phyloP scores from a whole-genome alignment of 1,140 invertebrate genomes.

The Drosophila santomea region DNA sequence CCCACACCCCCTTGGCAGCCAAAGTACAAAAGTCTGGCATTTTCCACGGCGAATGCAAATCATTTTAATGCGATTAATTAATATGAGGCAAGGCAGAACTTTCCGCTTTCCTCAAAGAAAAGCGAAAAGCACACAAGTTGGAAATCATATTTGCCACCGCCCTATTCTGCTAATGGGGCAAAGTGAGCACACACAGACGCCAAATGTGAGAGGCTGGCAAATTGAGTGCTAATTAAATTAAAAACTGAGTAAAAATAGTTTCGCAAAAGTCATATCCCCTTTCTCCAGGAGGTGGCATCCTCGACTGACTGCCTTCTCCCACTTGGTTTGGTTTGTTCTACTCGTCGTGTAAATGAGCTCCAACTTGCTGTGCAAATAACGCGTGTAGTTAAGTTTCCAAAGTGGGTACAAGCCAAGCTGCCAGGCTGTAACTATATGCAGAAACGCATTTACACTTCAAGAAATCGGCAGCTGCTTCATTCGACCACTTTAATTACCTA shows the following conservation, averaged over 20 bases:
- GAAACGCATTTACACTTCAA: constrained; percentile 15
- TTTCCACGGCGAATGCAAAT: constrained; percentile 42
- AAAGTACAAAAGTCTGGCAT: constrained; percentile 27
- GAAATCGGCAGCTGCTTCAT: too few species aligned
- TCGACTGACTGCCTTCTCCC: not conserved
- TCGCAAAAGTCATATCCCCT: constrained; percentile 52
- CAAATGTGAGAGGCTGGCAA: constrained; percentile 17
- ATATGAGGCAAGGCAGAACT: constrained; percentile 43
- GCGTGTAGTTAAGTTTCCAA: constrained; percentile 27
- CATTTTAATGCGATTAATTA: constrained; percentile 76
- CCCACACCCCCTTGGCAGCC: constrained; percentile 1
- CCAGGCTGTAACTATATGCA: constrained; percentile 11
- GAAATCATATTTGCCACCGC: constrained; percentile 56
- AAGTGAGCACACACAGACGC: constrained; percentile 29
- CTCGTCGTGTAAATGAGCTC: constrained; percentile 75
- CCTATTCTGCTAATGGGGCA: constrained; percentile 34
- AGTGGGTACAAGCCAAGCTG: constrained; percentile 1
- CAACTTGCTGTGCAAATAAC: constrained; percentile 75
- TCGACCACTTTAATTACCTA: too few species aligned
- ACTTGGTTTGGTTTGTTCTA: constrained; percentile 23
- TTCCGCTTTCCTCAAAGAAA: constrained; percentile 45
- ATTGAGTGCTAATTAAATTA: constrained; percentile 77
- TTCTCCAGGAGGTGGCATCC: constrained; percentile 22
- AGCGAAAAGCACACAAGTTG: constrained; percentile 44
- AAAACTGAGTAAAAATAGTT: constrained; percentile 71